Evolutionary conservation across 1,140 invertebrate species (phyloP).

Genomic region (Prorops nasuta): DNA sequence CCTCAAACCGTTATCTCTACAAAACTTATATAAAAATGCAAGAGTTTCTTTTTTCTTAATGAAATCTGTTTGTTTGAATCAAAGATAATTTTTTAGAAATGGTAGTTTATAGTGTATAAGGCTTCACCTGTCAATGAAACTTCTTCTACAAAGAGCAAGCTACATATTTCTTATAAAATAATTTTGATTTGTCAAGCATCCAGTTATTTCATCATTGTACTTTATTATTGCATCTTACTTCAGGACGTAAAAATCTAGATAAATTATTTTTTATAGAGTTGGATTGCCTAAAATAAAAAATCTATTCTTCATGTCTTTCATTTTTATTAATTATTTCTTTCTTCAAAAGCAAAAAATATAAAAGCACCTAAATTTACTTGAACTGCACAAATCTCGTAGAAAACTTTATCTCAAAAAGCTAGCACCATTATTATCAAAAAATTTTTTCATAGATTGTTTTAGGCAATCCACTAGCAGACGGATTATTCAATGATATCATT

Average conservation of each 20-base stretch:
- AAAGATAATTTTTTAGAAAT: conserved; percentile 18
- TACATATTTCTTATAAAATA: conserved; percentile 30
- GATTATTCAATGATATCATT: conserved; percentile 43
- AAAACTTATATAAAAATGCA: no score
- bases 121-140: conserved; percentile 24
- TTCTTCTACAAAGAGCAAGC: conserved; percentile 26
- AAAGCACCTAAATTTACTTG: conserved; percentile 39
- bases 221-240: conserved; percentile 43
- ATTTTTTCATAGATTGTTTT: conserved; percentile 41
- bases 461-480: conserved; percentile 50
- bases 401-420: conserved; percentile 43
- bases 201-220: conserved; percentile 38
- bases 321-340: conserved; percentile 4
- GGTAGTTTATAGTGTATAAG: conserved; percentile 12
- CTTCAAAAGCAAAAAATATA: conserved; percentile 34
- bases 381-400: conserved; percentile 42
- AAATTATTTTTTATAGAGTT: conserved; percentile 22
- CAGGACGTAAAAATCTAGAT: conserved; percentile 21
- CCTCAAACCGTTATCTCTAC: no score
- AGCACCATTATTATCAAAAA: conserved; percentile 49
- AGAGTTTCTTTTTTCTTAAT: no score
- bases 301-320: conserved; percentile 12
- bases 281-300: conserved; percentile 43
- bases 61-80: conserved; percentile 37
- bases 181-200: conserved; percentile 41